Conservation (phyloP, 2,797 vertebrate genomes). For the Chanos chanos region DNA sequence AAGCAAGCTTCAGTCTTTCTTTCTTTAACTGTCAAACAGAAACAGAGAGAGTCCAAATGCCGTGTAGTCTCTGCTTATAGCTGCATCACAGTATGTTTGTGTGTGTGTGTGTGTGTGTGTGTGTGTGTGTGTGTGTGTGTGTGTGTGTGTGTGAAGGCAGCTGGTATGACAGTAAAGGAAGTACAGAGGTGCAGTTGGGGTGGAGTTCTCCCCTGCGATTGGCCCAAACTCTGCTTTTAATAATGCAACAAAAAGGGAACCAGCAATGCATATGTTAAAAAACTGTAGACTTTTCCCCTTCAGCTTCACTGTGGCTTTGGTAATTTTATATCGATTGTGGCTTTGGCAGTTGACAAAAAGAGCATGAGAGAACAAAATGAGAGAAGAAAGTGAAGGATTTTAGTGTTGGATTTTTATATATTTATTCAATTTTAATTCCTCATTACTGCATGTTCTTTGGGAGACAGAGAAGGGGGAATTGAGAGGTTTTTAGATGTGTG, state of each 20-base stretch:
- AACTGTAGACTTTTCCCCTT: constrained; percentile 67
- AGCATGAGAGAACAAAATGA: constrained; percentile 57
- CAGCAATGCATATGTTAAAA: constrained; percentile 80
- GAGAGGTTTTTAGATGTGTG: constrained; percentile 4
- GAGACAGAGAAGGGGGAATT: constrained; percentile 21
- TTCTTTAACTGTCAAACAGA: too few species aligned
- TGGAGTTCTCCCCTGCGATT: constrained; percentile 64
- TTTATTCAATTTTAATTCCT: constrained; percentile 70
- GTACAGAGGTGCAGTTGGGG: constrained; percentile 52
- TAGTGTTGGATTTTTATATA: constrained; percentile 66
- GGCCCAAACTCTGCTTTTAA: constrained; percentile 77
- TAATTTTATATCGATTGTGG: constrained; percentile 83
- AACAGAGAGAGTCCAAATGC: too few species aligned
- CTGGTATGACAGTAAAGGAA: too few species aligned
- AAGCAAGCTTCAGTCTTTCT: too few species aligned
- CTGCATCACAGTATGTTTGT: neutral
- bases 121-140: constrained; percentile 25
- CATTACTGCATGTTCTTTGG: constrained; percentile 60
- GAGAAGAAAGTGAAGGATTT: constrained; percentile 44
- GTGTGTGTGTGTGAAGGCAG: constrained; percentile 55
- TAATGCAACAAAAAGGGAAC: constrained; percentile 81
- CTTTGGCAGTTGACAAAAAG: constrained; percentile 75
- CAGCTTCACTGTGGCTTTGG: constrained; percentile 67
- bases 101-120: constrained; percentile 18
- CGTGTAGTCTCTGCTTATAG: constrained; percentile 25